Conservation (phyloP, 2,113 vertebrate genomes). For the Psittacula cyanocephala region DNA sequence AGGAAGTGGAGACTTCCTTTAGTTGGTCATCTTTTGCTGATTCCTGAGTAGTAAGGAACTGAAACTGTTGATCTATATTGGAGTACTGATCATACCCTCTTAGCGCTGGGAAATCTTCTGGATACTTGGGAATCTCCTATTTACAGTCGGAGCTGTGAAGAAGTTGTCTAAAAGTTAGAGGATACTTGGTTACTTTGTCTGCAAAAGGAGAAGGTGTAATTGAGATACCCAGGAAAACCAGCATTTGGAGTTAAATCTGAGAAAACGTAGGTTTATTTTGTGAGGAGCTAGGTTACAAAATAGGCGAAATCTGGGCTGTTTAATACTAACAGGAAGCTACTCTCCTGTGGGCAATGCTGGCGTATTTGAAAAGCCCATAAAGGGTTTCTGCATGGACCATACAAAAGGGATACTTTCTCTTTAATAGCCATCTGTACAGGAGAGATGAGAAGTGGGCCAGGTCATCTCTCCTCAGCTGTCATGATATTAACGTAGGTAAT, state of each 20-base stretch:
- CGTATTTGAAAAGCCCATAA: slow-evolving; percentile 86
- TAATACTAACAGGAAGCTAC: slow-evolving; percentile 80
- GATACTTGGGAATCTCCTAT: neutral
- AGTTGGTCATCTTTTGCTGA: neutral
- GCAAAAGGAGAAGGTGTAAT: neutral
- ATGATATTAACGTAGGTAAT: slow-evolving; percentile 99
- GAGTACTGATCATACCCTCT: neutral
- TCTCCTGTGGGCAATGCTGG: slow-evolving; percentile 83
- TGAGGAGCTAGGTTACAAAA: slow-evolving; percentile 69
- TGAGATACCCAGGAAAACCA: slow-evolving; percentile 24
- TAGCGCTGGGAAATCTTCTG: neutral
- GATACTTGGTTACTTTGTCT: slow-evolving; percentile 29
- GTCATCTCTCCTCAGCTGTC: slow-evolving; percentile 99
- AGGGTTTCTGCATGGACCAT: slow-evolving; percentile 87
- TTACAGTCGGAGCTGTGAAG: neutral
- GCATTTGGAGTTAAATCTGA: slow-evolving; percentile 60
- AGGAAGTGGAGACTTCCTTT: neutral
- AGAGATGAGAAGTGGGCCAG: slow-evolving; percentile 95
- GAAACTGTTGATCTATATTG: neutral
- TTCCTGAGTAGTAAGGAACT: neutral
- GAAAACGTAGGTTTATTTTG: slow-evolving; percentile 72
- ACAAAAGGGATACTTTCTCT: slow-evolving; percentile 95
- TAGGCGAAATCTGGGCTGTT: slow-evolving; percentile 79
- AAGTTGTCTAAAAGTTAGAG: neutral
- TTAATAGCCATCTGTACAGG: slow-evolving; percentile 99